phyloP scores from a whole-genome alignment of 1,140 invertebrate species.

The Panagrolaimus sp. region DNA sequence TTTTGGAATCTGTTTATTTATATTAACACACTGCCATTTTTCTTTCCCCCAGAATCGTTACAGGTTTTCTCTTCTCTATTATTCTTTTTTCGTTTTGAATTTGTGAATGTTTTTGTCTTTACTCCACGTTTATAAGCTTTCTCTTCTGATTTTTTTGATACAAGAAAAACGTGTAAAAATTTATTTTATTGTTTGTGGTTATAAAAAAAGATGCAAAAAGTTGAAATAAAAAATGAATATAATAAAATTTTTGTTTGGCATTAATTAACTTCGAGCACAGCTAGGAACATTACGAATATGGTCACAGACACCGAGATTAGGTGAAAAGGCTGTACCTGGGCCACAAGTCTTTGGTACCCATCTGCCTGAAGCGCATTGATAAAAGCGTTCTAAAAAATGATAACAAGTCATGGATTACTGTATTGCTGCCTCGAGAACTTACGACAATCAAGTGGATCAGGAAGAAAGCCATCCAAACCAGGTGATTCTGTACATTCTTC shows the following conservation, averaged over 20 bases:
- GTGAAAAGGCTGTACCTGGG: neutral
- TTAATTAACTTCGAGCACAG: neutral
- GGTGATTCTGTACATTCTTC: neutral
- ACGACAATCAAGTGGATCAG: neutral
- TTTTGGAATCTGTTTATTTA: no score
- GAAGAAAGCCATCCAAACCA: neutral
- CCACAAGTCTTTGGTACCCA: neutral
- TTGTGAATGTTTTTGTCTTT: no score
- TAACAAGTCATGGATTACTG: no score
- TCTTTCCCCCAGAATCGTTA: no score
- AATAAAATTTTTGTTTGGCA: neutral
- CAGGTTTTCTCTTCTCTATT: no score
- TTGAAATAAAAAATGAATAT: neutral
- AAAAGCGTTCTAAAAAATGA: neutral
- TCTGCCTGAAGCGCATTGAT: conserved; percentile 3
- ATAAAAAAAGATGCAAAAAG: neutral
- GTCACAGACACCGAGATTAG: neutral
- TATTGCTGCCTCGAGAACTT: no score
- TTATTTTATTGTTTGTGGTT: neutral
- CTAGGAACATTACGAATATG: neutral
- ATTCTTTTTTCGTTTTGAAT: no score
- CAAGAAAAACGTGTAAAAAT: no score
- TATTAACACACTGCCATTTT: no score
- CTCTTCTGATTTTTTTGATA: no score
- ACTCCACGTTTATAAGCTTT: no score